phyloP scores from a whole-genome alignment of 2,113 vertebrate genomes.

The Colius striatus region DNA sequence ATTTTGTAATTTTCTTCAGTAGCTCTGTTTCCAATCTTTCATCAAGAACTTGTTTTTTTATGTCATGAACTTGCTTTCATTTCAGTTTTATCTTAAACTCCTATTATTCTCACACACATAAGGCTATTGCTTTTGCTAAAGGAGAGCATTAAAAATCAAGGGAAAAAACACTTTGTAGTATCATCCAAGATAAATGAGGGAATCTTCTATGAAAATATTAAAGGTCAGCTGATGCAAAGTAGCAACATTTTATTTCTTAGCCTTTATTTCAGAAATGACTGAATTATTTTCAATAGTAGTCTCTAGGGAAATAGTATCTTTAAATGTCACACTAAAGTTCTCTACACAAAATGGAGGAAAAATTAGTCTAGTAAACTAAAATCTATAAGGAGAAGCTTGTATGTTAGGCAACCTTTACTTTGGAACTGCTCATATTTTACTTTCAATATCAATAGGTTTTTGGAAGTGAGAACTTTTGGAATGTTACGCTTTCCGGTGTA shows the following conservation, averaged over 20 bases:
- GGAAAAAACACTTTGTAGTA: background rate
- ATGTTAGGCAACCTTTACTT: background rate
- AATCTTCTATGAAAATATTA: background rate
- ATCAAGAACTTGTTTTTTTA: background rate
- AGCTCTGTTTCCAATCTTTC: background rate
- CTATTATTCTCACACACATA: background rate
- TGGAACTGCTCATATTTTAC: background rate
- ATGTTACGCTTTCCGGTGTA: background rate
- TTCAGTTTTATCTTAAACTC: background rate
- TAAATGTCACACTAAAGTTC: background rate
- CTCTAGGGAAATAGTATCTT: background rate
- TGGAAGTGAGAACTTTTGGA: background rate
- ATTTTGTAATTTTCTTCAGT: background rate
- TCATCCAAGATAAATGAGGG: background rate
- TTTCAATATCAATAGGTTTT: background rate
- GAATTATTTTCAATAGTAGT: background rate
- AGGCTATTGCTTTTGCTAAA: background rate
- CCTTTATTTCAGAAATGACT: background rate
- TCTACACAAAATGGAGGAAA: background rate
- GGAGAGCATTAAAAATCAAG: background rate
- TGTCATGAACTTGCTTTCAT: background rate
- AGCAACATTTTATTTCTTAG: background rate
- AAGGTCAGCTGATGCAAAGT: background rate
- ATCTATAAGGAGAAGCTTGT: background rate
- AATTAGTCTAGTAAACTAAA: background rate